Evolutionary conservation across 2,888 invertebrate species (phyloP).

Genomic region (Tyria jacobaeae): DNA sequence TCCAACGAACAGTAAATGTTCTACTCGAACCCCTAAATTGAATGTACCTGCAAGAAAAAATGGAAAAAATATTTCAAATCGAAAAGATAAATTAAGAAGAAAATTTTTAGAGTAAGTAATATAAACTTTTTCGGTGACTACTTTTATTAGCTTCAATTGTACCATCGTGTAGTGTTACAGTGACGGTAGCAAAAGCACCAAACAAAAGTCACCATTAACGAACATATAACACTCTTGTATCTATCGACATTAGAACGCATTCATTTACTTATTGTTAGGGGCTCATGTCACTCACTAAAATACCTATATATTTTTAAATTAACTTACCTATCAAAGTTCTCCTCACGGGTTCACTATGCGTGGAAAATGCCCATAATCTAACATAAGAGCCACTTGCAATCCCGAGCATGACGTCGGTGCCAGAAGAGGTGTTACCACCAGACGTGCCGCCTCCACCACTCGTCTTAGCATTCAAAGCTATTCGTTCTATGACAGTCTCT

Average conservation of each 20-base stretch:
- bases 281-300: not conserved
- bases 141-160: too few species aligned
- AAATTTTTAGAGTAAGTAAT: too few species aligned
- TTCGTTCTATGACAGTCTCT: slow-evolving; percentile 95
- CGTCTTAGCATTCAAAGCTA: slow-evolving; percentile 93
- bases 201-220: too few species aligned
- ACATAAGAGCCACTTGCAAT: slow-evolving; percentile 81
- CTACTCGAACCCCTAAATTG: slow-evolving; percentile 96
- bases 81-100: too few species aligned
- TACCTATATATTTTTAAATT: not conserved
- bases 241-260: too few species aligned
- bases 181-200: too few species aligned
- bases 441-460: slow-evolving; percentile 69
- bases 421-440: slow-evolving; percentile 70
- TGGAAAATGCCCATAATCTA: slow-evolving; percentile 81
- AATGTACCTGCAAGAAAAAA: slow-evolving; percentile 94
- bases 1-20: slow-evolving; percentile 98
- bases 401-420: slow-evolving; percentile 82
- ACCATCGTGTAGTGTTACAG: too few species aligned
- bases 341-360: slow-evolving; percentile 81
- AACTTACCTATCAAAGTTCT: slow-evolving; percentile 79
- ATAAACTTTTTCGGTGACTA: too few species aligned
- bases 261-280: not conserved
- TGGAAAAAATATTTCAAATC: too few species aligned
- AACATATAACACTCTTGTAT: too few species aligned